Evolutionary conservation across 1,140 invertebrate species (phyloP).

Genomic region (Gryon sp.): DNA sequence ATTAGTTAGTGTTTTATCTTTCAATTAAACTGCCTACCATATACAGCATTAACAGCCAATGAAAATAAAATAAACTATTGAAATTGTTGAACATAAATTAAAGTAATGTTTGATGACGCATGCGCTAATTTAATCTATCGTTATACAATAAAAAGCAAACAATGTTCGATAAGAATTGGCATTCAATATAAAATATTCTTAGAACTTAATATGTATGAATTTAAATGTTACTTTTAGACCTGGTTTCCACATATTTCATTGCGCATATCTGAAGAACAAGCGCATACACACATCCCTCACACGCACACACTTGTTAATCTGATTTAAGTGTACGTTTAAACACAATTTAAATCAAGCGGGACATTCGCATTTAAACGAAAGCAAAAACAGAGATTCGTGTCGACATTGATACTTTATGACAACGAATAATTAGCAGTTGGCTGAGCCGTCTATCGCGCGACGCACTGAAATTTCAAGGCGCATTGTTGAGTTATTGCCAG

Average conservation of each 20-base stretch:
- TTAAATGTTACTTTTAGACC: too few species aligned
- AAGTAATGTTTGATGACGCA: too few species aligned
- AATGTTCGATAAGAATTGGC: too few species aligned
- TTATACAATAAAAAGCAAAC: too few species aligned
- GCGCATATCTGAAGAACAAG: neutral
- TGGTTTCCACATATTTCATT: neutral
- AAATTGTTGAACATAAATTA: too few species aligned
- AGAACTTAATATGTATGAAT: too few species aligned
- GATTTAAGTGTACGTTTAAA: constrained; percentile 23
- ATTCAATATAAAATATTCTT: too few species aligned
- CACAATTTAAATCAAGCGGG: constrained; percentile 20
- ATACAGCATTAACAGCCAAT: too few species aligned
- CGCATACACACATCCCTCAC: neutral
- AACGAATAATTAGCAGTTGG: constrained; percentile 60
- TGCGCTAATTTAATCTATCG: too few species aligned
- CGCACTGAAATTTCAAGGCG: constrained; percentile 60
- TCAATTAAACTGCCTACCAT: too few species aligned
- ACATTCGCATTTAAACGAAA: constrained; percentile 28
- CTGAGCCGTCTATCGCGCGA: constrained; percentile 49
- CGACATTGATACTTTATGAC: constrained; percentile 61
- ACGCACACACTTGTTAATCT: constrained; percentile 7
- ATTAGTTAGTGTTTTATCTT: too few species aligned
- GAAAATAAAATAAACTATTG: too few species aligned
- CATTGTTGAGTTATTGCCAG: constrained; percentile 64
- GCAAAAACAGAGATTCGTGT: constrained; percentile 18